phyloP scores from a whole-genome alignment of 2,797 vertebrate genomes.

The Enteromius mattozi region DNA sequence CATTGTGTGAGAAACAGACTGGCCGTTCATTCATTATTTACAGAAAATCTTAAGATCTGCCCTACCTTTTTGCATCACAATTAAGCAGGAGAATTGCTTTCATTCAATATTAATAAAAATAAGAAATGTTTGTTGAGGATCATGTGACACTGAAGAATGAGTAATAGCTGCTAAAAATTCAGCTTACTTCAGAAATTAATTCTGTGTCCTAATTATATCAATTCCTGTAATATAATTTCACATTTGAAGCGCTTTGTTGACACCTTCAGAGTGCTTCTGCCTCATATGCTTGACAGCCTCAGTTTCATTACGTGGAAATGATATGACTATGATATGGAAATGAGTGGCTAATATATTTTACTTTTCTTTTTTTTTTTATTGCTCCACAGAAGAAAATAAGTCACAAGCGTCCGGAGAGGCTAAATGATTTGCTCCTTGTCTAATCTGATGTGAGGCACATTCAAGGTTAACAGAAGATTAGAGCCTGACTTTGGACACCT shows the following conservation, averaged over 20 bases:
- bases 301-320: not conserved
- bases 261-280: not conserved
- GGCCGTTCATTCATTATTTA: not conserved
- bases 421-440: not conserved
- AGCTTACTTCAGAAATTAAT: not conserved
- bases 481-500: constrained; percentile 41
- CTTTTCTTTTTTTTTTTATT: not conserved
- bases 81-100: not conserved
- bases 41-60: not conserved
- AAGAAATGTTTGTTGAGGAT: not conserved
- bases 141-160: not conserved
- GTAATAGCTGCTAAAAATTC: not conserved
- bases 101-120: not conserved
- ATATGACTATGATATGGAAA: too few relatives aligned
- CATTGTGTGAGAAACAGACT: not conserved
- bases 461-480: constrained; percentile 52
- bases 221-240: not conserved
- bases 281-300: not conserved
- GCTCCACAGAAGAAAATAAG: not conserved
- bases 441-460: constrained; percentile 30
- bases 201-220: too few relatives aligned
- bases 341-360: not conserved
- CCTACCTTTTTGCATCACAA: not conserved
- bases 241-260: not conserved
- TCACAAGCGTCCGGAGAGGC: not conserved